A percentile compares a stretch with the other conserved stretches of the same genome.
Conservation (phyloP, 2,113 vertebrate species). For the Hoplias malabaricus region DNA sequence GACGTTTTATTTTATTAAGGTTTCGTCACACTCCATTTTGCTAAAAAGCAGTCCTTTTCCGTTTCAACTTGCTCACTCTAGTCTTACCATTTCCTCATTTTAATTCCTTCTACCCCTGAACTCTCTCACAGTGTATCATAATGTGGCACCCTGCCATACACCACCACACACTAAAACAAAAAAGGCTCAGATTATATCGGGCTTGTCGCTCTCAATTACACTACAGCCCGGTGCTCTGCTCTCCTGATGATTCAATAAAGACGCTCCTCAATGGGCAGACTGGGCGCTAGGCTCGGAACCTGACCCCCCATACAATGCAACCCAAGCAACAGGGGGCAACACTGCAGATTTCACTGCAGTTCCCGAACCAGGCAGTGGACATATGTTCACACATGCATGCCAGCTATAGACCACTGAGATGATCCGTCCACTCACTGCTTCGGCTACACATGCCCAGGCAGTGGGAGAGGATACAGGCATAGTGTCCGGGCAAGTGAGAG, state of each 20-base stretch:
- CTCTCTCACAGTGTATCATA: neutral
- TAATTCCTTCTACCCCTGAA: neutral
- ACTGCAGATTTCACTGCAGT: conserved; percentile 28
- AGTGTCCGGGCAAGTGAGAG: too few relatives aligned
- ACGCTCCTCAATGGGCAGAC: conserved; percentile 29
- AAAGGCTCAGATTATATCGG: conserved; percentile 30
- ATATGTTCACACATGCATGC: conserved; percentile 52
- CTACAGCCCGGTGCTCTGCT: conserved; percentile 6
- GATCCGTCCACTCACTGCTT: neutral
- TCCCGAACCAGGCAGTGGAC: conserved; percentile 45
- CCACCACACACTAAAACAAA: conserved; percentile 30
- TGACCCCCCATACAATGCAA: conserved; percentile 3
- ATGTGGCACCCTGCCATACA: neutral
- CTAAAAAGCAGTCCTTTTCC: neutral
- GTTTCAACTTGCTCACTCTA: neutral
- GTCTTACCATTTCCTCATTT: neutral
- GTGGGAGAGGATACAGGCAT: neutral
- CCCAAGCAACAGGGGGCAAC: conserved; percentile 7
- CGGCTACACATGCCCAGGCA: neutral
- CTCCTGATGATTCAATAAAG: conserved; percentile 51
- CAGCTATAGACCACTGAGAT: conserved; percentile 37
- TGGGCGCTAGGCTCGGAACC: neutral
- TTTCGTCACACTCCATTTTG: neutral
- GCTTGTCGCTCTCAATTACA: conserved; percentile 44
- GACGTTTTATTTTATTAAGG: neutral